Base-by-base conservation (phyloP, 2,888 invertebrate genomes). In the Aelia acuminata region DNA sequence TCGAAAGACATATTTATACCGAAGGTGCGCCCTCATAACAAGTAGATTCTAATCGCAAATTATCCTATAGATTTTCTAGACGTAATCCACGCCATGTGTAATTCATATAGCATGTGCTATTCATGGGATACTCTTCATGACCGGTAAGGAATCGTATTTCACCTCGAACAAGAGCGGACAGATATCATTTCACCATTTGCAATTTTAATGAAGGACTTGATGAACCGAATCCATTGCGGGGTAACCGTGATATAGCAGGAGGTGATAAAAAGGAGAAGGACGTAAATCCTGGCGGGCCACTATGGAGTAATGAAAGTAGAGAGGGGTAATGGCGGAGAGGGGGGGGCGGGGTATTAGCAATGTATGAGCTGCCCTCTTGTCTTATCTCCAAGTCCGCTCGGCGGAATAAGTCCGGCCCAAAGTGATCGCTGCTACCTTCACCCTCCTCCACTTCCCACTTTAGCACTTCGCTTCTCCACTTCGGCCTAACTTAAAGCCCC, bases 291-390 rank as follows among this genome's bases (percentile, higher is more conserved):
- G 50, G 31, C 49, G 20, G 84, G 20, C 50, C 53, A 35, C 84
- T 48, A 31, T 49, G 31, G 10, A 39, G 85, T 85, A 85, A 85
- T 85, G 85, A 85, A 85, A 85, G 85, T 85, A 85, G 85, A 50
- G 43, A 2, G 10, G 57, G 49, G n/a, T 50, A 39, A 85, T 53
- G 39, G 53, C 22, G 53, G 85, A n/a, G 53, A 39, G 39, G 53
- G 50, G 39, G 35, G 53, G 85, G 53, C n/a, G 26, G 3, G 84
- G 43, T 84, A 85, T 85, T 85, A 53, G 85, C 85, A 85, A 85
- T 85, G 85, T 85, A 85, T 85, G 85, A 85, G 85, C 50, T 53
- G 22, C 85, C 50, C 35, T 35, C 39, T 85, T 50, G 49, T 39
- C 53, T 85, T 53, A 80, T 80, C 80, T 80, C 80, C 80, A 80